Base-by-base conservation (phyloP, 2,888 invertebrate species). In the Chalcis sispes region DNA sequence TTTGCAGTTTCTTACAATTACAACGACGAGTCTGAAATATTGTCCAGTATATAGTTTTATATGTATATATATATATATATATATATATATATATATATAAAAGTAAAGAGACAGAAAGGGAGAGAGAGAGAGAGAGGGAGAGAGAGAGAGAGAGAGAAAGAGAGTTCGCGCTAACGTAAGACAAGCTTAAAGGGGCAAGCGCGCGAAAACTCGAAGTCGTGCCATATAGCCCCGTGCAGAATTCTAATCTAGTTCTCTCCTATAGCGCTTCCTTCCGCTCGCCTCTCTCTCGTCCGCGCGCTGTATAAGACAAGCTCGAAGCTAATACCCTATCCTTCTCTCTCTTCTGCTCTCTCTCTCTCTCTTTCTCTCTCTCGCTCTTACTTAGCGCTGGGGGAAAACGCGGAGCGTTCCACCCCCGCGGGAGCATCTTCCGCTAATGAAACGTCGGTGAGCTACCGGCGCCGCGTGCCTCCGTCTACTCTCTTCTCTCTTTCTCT, bases 361-460 rank as follows among this genome's bases (percentile, higher is more conserved):
- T 36, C 10, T 7, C 36, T 36, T 36, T 7, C 36, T 36, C 36
- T 36, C 36, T 36, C 4, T 36, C 10, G 4, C 79, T 76, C 73
- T 77, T 64, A 8, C 54, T n/a, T n/a, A n/a, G n/a, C n/a, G n/a
- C n/a, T n/a, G n/a, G n/a, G n/a, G n/a, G n/a, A n/a, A n/a, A n/a
- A n/a, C n/a, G n/a, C n/a, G 29, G 58, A 18, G 46, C 62, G 52
- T 77, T 80, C 81, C 81, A 77, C 82, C 83, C 80, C 84, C 85
- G 82, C 83, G 82, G 85, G 85, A 84, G 86, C 85, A 85, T 87
- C 87, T 87, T 88, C 85, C 85, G 87, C 86, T 88, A 88, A 88
- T 88, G 88, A 88, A 88, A 88, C 87, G 86, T 82, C 64, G 85
- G 84, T 88, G 88, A 88, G 87, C 87, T 88, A 88, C 85, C 85